Base-by-base conservation (phyloP, 1,140 invertebrate genomes). In the Lysiphlebus fabarum region DNA sequence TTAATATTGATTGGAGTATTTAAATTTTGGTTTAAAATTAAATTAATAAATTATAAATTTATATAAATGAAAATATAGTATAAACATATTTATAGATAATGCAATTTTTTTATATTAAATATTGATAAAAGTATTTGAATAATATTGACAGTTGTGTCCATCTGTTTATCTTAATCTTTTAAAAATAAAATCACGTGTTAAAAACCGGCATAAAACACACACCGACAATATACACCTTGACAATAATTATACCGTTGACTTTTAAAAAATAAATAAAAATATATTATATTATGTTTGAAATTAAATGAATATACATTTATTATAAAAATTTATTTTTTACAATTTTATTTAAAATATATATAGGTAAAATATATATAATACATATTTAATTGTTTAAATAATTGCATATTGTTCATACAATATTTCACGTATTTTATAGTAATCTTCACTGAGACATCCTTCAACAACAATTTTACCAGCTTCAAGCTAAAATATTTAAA, bases 331-430 rank as follows among this genome's bases (percentile, higher is more conserved):
- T n/a, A n/a, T n/a, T n/a, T n/a, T n/a, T n/a, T n/a, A n/a, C n/a
- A n/a, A n/a, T n/a, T n/a, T n/a, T n/a, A n/a, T n/a, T n/a, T n/a
- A n/a, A n/a, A n/a, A n/a, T n/a, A n/a, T n/a, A n/a, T n/a, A n/a
- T n/a, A n/a, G n/a, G n/a, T n/a, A n/a, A n/a, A n/a, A n/a, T n/a
- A n/a, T 26, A 26, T 17, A 17, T 26, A 26, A 26, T 26, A 26
- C 17, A 26, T 4, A 26, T 26, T n/a, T n/a, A n/a, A n/a, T n/a
- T n/a, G 4, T 64, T 86, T 86, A 99, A 49, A 99, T 86, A 72
- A 99, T 96, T 61, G 96, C 96, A 81, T 98, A 99, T 74, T 99
- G 96, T 61, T 94, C 88, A 75, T 99, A 99, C 1, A 99, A 79
- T 36, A 98, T 77, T 70, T 96, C 90, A 56, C 95, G 83, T 34